Evolutionary conservation across 1,140 invertebrate genomes (phyloP), one percentile per base, ranked within the genome.

Genomic region (Bombus waltoni): DNA sequence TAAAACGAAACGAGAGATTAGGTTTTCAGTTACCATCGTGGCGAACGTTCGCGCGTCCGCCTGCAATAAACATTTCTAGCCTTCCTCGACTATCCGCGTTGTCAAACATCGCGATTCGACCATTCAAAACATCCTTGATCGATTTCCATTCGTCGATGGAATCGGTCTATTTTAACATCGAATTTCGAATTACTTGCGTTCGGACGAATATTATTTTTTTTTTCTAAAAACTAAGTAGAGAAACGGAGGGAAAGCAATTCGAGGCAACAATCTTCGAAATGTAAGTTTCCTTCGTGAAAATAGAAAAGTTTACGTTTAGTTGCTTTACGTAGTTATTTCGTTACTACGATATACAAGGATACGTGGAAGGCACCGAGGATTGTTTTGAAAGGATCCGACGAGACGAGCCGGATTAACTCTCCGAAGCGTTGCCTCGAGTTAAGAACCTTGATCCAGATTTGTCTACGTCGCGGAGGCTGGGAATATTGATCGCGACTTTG

Each of bases 401-500:
- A 44, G 44, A 57, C 11, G 8, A 22, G 3, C 13, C 0, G 42
- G 18, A 6, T 18, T 10, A 47, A 35, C n/a, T 32, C 32, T 5
- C 47, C 59, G 28, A 35, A 71, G 35, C 25, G 40, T 59, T 57
- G 38, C 59, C 35, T 70, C 59, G 75, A 80, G 28, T 65, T 40
- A 47, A 66, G 47, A 73, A 53, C 77, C 68, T 84, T 66, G 65
- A 72, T 87, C 28, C 8, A 82, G 44, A 86, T 88, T 74, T 44
- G 38, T 42, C 32, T 73, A 81, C 35, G 42, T 35, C 40, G 66
- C 32, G 25, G 73, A 89, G 62, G 40, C 42, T 70, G 57, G 47
- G 71, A 78, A 78, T 84, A 90, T 90, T 87, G 88, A 87, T 87
- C 73, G 62, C 22, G n/a, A 35, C 18, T 11, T 22, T 66, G 8